Conservation (phyloP, 1,140 invertebrate genomes). For the Ladona fulva region DNA sequence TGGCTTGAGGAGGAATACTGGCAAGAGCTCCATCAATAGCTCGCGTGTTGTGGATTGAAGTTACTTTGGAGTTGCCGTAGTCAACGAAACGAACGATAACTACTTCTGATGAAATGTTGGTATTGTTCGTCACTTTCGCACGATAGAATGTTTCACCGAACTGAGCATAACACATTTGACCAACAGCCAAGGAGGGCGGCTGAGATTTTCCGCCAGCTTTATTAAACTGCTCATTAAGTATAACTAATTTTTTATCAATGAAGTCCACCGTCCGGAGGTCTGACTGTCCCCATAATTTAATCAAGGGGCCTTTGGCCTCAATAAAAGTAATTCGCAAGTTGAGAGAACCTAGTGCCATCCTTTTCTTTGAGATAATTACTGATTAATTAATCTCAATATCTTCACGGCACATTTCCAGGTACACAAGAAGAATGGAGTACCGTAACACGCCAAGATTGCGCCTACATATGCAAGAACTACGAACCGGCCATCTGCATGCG, state of each 20-base stretch:
- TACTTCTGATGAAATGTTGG: slow-evolving; percentile 35
- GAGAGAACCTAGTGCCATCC: too few species aligned
- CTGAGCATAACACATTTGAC: slow-evolving; percentile 51
- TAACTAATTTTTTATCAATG: slow-evolving; percentile 44
- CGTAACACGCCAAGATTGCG: too few species aligned
- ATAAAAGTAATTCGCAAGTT: slow-evolving; percentile 26
- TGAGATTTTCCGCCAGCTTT: slow-evolving; percentile 29
- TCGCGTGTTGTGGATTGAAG: slow-evolving; percentile 44
- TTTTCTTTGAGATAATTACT: too few species aligned
- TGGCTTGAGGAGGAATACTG: slow-evolving; percentile 40
- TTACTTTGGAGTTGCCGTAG: slow-evolving; percentile 54
- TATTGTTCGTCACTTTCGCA: slow-evolving; percentile 43
- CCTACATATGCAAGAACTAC: too few species aligned
- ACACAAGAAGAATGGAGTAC: too few species aligned
- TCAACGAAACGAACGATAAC: slow-evolving; percentile 58
- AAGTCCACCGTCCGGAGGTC: slow-evolving; percentile 44
- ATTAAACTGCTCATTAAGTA: slow-evolving; percentile 38
- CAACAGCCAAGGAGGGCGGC: slow-evolving; percentile 36
- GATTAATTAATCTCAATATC: too few species aligned
- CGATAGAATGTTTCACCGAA: slow-evolving; percentile 54
- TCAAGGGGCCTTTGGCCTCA: slow-evolving; percentile 49
- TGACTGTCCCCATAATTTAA: slow-evolving; percentile 56
- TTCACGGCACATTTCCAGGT: too few species aligned
- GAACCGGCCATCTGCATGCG: too few species aligned
- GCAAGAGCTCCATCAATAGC: slow-evolving; percentile 42